Conservation (phyloP, 2,888 invertebrate species). For the Sminthurides aquaticus region DNA sequence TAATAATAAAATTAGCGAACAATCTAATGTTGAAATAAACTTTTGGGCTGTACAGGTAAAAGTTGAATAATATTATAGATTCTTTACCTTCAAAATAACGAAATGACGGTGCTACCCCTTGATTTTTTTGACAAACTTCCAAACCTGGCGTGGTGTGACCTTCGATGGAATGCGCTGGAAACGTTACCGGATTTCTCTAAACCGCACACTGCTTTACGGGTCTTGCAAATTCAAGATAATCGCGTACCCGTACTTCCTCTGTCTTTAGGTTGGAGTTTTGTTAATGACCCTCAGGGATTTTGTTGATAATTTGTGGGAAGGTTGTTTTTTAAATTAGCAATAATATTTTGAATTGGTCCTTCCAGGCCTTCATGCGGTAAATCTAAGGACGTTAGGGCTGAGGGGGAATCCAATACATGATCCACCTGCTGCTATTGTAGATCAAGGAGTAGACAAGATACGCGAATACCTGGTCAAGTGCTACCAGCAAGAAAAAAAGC, state of each 20-base stretch:
- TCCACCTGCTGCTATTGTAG: slow-evolving; percentile 25
- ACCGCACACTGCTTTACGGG: slow-evolving; percentile 24
- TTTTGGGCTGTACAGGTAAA: no score
- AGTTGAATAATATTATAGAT: no score
- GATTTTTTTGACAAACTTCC: slow-evolving; percentile 35
- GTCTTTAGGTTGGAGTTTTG: slow-evolving; percentile 22
- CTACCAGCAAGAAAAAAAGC: not conserved
- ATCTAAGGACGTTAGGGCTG: slow-evolving; percentile 29
- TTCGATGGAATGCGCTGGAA: slow-evolving; percentile 26
- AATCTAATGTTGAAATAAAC: no score
- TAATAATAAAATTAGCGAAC: no score
- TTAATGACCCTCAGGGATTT: not conserved
- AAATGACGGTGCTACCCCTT: slow-evolving; percentile 24
- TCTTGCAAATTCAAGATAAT: slow-evolving; percentile 32
- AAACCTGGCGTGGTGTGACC: slow-evolving; percentile 29
- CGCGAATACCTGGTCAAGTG: slow-evolving; percentile 18
- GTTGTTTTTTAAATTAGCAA: not conserved
- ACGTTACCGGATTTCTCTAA: slow-evolving; percentile 22
- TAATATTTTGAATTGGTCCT: no score
- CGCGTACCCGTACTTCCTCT: slow-evolving; percentile 26
- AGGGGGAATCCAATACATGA: slow-evolving; percentile 26
- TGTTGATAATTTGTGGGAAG: no score
- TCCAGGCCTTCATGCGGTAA: slow-evolving; percentile 21
- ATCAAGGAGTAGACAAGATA: slow-evolving; percentile 24
- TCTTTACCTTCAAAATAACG: slow-evolving; percentile 28